Evolutionary conservation across 2,888 invertebrate species (phyloP).

Genomic region (Sphaerophoria taeniata): DNA sequence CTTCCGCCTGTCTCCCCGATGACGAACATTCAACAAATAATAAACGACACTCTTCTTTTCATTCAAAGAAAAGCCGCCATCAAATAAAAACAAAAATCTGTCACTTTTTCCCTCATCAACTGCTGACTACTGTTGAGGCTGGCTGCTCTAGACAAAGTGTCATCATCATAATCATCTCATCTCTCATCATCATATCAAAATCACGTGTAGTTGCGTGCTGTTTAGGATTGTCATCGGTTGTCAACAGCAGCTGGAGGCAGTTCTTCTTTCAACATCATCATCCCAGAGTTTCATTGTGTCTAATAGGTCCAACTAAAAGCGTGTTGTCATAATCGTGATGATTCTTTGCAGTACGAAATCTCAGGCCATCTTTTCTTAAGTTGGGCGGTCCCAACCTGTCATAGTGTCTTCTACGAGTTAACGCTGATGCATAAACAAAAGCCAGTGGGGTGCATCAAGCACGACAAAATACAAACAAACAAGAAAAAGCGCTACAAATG

Average conservation of each 20-base stretch:
- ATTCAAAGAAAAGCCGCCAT: not conserved
- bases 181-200: constrained; percentile 61
- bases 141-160: constrained; percentile 63
- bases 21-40: constrained; percentile 43
- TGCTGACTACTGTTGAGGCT: not conserved
- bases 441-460: not conserved
- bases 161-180: constrained; percentile 65
- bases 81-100: constrained; percentile 51
- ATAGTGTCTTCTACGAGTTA: no score
- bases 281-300: constrained; percentile 35
- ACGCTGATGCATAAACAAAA: no score
- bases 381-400: no score
- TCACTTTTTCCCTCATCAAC: constrained; percentile 20
- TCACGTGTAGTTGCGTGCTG: constrained; percentile 42
- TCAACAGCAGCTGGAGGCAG: constrained; percentile 56
- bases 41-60: constrained; percentile 45
- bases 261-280: not conserved
- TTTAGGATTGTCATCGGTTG: constrained; percentile 51
- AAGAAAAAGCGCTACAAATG: constrained; percentile 59
- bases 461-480: constrained; percentile 31
- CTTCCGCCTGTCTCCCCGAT: no score
- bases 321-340: no score
- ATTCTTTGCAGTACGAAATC: no score
- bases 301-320: constrained; percentile 40
- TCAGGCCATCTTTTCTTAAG: no score